Evolutionary conservation across 1,140 invertebrate species (phyloP).

Genomic region (Anastatus disparis): DNA sequence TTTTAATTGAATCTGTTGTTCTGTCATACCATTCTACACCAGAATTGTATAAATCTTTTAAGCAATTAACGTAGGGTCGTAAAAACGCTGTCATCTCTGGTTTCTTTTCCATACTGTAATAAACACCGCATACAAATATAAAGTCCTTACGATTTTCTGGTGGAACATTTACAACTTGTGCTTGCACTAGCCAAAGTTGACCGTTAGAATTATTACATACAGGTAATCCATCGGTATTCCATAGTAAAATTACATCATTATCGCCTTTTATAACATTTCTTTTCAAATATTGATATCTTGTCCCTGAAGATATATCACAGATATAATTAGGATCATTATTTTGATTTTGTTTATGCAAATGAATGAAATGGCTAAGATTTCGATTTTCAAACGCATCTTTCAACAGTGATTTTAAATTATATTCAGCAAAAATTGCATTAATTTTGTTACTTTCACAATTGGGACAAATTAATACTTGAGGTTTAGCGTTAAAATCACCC

Average conservation of each 20-base stretch:
- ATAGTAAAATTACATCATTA: constrained; percentile 37
- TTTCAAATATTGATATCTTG: constrained; percentile 37
- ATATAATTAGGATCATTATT: constrained; percentile 22
- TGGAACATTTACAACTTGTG: constrained; percentile 33
- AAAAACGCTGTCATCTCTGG: constrained; percentile 34
- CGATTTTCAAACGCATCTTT: constrained; percentile 34
- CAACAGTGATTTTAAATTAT: constrained; percentile 34
- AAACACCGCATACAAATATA: constrained; percentile 26
- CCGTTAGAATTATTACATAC: constrained; percentile 34
- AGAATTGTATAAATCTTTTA: constrained; percentile 8
- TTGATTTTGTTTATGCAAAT: not conserved
- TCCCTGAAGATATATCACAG: constrained; percentile 30
- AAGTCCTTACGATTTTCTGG: constrained; percentile 6
- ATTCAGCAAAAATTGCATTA: constrained; percentile 26
- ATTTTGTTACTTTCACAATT: constrained; percentile 23
- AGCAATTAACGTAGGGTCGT: constrained; percentile 1
- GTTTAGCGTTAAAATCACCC: not conserved
- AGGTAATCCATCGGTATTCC: constrained; percentile 38
- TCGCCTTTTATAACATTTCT: not conserved
- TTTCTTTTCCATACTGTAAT: constrained; percentile 30
- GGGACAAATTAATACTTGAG: constrained; percentile 1
- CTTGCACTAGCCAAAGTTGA: constrained; percentile 36
- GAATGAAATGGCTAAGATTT: constrained; percentile 26
- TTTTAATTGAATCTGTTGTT: not conserved
- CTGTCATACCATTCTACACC: constrained; percentile 8